Percentiles rank a stretch among this genome's conserved stretches.
Evolutionary conservation across 2,888 invertebrate genomes (phyloP).

Genomic region (Patella caerulea): DNA sequence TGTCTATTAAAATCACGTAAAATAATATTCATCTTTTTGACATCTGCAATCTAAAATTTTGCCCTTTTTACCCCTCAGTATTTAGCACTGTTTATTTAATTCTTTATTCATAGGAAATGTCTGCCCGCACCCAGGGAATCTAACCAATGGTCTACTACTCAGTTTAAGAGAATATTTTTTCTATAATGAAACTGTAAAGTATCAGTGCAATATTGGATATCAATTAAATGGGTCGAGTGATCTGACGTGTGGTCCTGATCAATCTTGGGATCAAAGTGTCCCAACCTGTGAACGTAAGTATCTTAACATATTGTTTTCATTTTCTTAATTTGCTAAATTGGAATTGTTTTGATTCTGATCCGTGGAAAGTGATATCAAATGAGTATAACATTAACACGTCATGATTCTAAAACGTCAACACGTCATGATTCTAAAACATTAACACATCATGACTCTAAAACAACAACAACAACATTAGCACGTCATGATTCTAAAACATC

Average conservation of each 20-base stretch:
- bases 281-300: not conserved
- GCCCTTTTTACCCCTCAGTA: not conserved
- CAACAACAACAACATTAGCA: too few relatives aligned
- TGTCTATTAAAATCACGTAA: not conserved
- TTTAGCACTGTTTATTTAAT: not conserved
- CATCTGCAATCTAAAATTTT: not conserved
- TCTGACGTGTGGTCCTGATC: not conserved
- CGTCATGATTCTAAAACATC: too few relatives aligned
- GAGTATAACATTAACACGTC: too few relatives aligned
- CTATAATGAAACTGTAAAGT: not conserved
- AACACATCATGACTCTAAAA: too few relatives aligned
- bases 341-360: too few relatives aligned
- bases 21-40: not conserved
- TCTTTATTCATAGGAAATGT: not conserved
- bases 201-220: not conserved
- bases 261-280: not conserved
- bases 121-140: not conserved
- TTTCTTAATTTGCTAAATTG: too few relatives aligned
- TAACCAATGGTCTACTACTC: not conserved
- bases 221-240: not conserved
- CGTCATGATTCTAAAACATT: too few relatives aligned
- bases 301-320: too few relatives aligned
- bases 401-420: too few relatives aligned
- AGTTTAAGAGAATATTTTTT: not conserved
- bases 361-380: too few relatives aligned